Evolutionary conservation across 2,797 vertebrate species (phyloP).

Genomic region (Alcedo atthis): DNA sequence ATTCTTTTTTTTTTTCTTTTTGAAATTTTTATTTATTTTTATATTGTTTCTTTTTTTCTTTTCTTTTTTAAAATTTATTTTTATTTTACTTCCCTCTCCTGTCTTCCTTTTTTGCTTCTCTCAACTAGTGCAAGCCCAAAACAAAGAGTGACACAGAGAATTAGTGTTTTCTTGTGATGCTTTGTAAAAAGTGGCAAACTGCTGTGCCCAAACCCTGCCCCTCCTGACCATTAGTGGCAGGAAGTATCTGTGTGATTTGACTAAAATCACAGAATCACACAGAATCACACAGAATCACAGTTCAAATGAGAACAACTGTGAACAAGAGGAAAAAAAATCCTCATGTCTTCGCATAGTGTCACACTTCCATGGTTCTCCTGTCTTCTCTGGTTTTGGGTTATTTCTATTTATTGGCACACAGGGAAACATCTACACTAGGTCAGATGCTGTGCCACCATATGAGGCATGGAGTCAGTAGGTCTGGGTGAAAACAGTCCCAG

Average conservation of each 20-base stretch:
- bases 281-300: too few relatives aligned
- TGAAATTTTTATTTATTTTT: too few relatives aligned
- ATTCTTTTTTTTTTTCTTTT: background rate
- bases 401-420: background rate
- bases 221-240: background rate
- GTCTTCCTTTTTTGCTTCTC: background rate
- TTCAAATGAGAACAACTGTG: background rate
- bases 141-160: too few relatives aligned
- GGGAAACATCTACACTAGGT: background rate
- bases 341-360: background rate
- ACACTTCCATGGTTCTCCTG: background rate
- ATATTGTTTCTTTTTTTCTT: too few relatives aligned
- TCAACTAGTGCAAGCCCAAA: background rate
- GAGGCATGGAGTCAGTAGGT: background rate
- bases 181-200: background rate
- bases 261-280: too few relatives aligned
- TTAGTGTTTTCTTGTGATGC: background rate
- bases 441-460: accelerated
- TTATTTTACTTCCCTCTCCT: too few relatives aligned
- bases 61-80: background rate
- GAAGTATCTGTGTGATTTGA: too few relatives aligned
- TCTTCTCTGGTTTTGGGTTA: background rate
- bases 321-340: background rate
- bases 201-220: background rate
- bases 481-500: background rate